Conservation (phyloP, 2,888 invertebrate species). For the Parnassius mnemosyne region DNA sequence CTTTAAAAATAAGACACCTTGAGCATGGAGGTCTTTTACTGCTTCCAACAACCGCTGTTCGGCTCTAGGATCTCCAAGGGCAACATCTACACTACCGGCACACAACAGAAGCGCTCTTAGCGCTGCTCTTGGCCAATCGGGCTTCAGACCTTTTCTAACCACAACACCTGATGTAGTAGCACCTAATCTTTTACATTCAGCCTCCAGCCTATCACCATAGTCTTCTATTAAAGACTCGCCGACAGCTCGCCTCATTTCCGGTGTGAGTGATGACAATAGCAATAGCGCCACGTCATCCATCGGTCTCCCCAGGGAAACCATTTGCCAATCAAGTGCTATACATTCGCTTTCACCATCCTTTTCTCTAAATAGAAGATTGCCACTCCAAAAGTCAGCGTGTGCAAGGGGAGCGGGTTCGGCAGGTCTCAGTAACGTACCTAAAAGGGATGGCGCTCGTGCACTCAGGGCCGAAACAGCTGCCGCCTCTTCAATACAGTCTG, state of each 20-base stretch:
- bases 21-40: constrained; percentile 85
- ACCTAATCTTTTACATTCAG: constrained; percentile 81
- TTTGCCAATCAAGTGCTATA: constrained; percentile 90
- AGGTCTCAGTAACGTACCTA: constrained; percentile 85
- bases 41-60: constrained; percentile 88
- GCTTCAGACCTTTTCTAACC: constrained; percentile 74
- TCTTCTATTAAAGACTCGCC: constrained; percentile 83
- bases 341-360: constrained; percentile 79
- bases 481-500: constrained; percentile 82
- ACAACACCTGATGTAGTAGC: constrained; percentile 79
- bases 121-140: constrained; percentile 84
- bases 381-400: constrained; percentile 92
- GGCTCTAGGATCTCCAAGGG: constrained; percentile 87
- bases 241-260: constrained; percentile 83
- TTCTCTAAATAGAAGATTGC: constrained; percentile 86
- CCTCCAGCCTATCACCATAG: constrained; percentile 84
- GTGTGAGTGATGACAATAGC: constrained; percentile 86
- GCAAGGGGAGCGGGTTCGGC: constrained; percentile 88
- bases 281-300: constrained; percentile 89
- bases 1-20: constrained; percentile 83
- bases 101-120: constrained; percentile 87
- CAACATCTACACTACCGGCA: constrained; percentile 90
- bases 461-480: constrained; percentile 84
- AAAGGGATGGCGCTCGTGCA: constrained; percentile 85
- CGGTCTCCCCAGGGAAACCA: constrained; percentile 88